A percentile compares a stretch with the other conserved stretches of the same genome.
phyloP scores from a whole-genome alignment of 2,797 vertebrate genomes.

The Lepus townsendii region DNA sequence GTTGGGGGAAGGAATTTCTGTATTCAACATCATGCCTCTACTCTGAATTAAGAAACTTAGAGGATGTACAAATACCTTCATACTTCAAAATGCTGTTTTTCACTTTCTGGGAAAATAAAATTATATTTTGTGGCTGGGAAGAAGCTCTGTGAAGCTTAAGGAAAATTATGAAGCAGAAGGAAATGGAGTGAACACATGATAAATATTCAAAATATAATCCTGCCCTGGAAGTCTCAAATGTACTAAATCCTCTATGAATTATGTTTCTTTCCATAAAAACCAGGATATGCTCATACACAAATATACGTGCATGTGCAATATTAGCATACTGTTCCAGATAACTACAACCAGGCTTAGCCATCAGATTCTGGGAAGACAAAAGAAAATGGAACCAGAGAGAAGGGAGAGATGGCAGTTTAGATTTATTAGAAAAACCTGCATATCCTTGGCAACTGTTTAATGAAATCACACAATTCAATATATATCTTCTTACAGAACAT shows the following conservation, averaged over 20 bases:
- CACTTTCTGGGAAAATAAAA: slow-evolving; percentile 67
- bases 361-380: neutral
- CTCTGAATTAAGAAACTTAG: slow-evolving; percentile 26
- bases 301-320: slow-evolving; percentile 2
- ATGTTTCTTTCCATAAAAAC: slow-evolving; percentile 53
- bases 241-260: slow-evolving; percentile 38
- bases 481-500: slow-evolving; percentile 78
- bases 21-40: neutral
- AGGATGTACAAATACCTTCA: neutral
- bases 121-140: slow-evolving; percentile 45
- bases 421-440: slow-evolving; percentile 65
- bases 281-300: neutral
- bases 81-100: neutral
- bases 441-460: slow-evolving; percentile 77
- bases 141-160: slow-evolving; percentile 31
- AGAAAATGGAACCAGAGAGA: neutral
- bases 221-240: slow-evolving; percentile 15
- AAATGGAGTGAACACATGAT: slow-evolving; percentile 74
- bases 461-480: slow-evolving; percentile 77
- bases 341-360: neutral
- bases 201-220: slow-evolving; percentile 78
- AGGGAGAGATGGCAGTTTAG: neutral
- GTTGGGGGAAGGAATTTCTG: neutral
- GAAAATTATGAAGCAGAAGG: slow-evolving; percentile 73
- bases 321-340: slow-evolving; percentile 51